phyloP scores from a whole-genome alignment of 1,140 invertebrate species.

The Drosophila hydei region DNA sequence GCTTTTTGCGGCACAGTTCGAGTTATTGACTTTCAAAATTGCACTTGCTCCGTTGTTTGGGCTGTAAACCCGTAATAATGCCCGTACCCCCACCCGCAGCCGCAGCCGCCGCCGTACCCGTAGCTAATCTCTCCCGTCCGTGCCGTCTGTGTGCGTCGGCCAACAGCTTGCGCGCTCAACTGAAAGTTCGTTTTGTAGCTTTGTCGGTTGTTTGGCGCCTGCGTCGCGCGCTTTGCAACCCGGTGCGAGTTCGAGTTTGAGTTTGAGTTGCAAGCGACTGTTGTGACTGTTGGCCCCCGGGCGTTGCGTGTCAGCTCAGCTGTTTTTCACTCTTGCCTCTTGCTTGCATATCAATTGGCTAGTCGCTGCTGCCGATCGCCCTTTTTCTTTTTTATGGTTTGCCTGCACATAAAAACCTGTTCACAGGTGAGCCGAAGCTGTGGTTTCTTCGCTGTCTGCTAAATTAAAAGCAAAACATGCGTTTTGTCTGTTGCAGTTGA shows the following conservation, averaged over 20 bases:
- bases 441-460: constrained; percentile 54
- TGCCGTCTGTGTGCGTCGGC: constrained; percentile 11
- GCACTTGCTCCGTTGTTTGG: constrained; percentile 23
- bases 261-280: constrained; percentile 1
- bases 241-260: constrained; percentile 27
- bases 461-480: constrained; percentile 79
- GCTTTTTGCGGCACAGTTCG: constrained; percentile 19
- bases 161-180: constrained; percentile 54
- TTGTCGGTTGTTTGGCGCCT: constrained; percentile 25
- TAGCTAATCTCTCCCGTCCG: background rate
- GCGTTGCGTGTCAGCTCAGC: constrained; percentile 73
- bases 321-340: constrained; percentile 51
- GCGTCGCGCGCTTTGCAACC: constrained; percentile 30
- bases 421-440: constrained; percentile 37
- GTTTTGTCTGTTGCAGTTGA: constrained; percentile 64
- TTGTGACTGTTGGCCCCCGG: background rate
- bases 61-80: background rate
- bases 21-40: constrained; percentile 38
- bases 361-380: constrained; percentile 37
- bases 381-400: constrained; percentile 46
- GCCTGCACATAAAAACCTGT: constrained; percentile 52
- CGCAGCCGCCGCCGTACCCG: constrained; percentile 8
- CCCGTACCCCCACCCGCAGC: background rate
- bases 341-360: constrained; percentile 51
- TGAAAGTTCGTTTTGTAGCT: constrained; percentile 40